Conservation (phyloP, 2,888 invertebrate genomes). For the Coremacera marginata region DNA sequence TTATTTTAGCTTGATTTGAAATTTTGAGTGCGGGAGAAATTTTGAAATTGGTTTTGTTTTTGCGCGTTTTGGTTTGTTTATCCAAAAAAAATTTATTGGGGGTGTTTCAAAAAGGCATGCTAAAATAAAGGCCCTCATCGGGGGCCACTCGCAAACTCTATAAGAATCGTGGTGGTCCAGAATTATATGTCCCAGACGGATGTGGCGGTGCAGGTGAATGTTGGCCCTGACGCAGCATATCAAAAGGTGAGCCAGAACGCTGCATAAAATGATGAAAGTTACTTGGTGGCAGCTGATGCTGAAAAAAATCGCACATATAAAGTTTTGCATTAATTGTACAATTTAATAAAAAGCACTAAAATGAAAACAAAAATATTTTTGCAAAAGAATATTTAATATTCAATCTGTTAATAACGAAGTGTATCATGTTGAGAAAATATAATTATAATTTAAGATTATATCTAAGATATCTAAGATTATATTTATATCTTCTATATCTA, state of each 20-base stretch:
- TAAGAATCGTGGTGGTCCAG: conserved; percentile 69
- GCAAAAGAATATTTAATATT: no score
- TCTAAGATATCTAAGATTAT: no score
- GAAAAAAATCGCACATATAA: conserved; percentile 3
- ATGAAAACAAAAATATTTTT: no score
- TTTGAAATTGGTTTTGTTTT: conserved; percentile 45
- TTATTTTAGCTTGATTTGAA: conserved; percentile 59
- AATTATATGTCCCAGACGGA: conserved; percentile 66
- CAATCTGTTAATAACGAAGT: no score
- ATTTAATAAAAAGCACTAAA: no score
- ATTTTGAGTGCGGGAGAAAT: conserved; percentile 46
- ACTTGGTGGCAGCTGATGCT: conserved; percentile 67
- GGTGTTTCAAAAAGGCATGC: conserved; percentile 67
- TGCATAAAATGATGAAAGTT: conserved; percentile 69
- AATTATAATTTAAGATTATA: no score
- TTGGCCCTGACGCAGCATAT: conserved; percentile 65
- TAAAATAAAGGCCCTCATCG: conserved; percentile 68
- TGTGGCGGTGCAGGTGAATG: conserved; percentile 63
- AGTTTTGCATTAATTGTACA: no score
- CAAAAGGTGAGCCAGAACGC: conserved; percentile 68
- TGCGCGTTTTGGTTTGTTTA: conserved; percentile 48
- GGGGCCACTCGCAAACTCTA: conserved; percentile 69
- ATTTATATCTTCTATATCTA: no score
- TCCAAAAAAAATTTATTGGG: conserved; percentile 35
- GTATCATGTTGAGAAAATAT: no score